These are phyloP conservation scores for Flexamia atlantica DNA, from an alignment of 2,888 invertebrate species.

Conservation along the genomic window DNA sequence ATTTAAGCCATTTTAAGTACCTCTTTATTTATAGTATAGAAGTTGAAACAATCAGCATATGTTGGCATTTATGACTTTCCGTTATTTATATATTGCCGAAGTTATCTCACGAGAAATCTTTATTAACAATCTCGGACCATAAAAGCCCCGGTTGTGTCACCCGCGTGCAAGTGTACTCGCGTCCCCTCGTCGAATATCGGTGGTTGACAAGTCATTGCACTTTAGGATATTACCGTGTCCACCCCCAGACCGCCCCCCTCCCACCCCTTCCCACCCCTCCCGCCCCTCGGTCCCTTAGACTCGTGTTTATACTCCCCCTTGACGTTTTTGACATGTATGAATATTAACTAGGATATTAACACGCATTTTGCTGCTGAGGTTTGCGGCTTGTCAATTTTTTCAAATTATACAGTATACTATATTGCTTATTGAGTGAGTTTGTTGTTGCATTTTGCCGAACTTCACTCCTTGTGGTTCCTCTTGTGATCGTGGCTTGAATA, in stretches of 20 bases:
- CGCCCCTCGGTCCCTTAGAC: background rate
- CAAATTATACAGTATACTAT: no score
- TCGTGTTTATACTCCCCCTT: conserved; percentile 5
- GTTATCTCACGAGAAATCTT: no score
- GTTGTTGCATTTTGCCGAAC: no score
- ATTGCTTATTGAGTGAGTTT: no score
- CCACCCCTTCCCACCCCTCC: background rate
- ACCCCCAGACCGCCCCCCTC: background rate
- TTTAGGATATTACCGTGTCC: conserved; percentile 34
- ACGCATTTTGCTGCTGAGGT: conserved; percentile 26
- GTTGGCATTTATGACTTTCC: no score
- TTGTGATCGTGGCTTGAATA: no score
- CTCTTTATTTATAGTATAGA: no score
- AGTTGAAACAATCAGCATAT: no score
- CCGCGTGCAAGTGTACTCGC: background rate
- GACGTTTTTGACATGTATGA: conserved; percentile 32
- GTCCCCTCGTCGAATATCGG: background rate
- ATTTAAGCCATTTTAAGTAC: no score
- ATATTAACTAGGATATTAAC: conserved; percentile 30
- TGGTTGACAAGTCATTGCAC: conserved; percentile 43
- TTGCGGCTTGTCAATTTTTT: background rate
- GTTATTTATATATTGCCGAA: no score
- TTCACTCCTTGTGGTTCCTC: no score
- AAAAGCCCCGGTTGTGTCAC: background rate
- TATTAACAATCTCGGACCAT: background rate